Evolutionary conservation across 1,140 invertebrate genomes (phyloP).

Genomic region (Plectrocnemia conspersa): DNA sequence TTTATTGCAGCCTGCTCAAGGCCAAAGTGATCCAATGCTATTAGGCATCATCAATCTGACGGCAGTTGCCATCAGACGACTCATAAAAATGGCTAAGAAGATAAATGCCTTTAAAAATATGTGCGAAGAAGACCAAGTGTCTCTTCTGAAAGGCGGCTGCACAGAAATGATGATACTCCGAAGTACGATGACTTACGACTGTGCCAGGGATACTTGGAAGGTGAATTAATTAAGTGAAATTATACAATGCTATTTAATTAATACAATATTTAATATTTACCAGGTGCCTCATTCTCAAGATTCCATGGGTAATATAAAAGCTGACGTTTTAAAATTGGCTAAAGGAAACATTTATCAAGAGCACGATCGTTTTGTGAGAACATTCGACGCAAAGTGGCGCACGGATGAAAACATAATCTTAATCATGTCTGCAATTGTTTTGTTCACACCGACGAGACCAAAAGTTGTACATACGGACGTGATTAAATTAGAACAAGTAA

Average conservation of each 20-base stretch:
- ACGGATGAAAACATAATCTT: slow-evolving; percentile 84
- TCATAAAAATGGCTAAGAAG: slow-evolving; percentile 91
- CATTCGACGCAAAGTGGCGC: slow-evolving; percentile 75
- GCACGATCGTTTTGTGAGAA: slow-evolving; percentile 74
- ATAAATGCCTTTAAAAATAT: slow-evolving; percentile 83
- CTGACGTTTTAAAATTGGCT: slow-evolving; percentile 81
- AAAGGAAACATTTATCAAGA: slow-evolving; percentile 82
- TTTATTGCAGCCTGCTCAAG: slow-evolving; percentile 50
- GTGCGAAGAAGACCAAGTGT: slow-evolving; percentile 88
- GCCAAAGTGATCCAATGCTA: slow-evolving; percentile 64
- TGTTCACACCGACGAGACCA: slow-evolving; percentile 79
- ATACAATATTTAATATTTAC: too few relatives aligned
- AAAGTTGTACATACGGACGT: slow-evolving; percentile 77
- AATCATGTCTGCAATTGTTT: slow-evolving; percentile 81
- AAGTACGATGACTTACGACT: slow-evolving; percentile 83
- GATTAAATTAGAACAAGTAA: slow-evolving; percentile 81
- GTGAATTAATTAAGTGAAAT: too few relatives aligned
- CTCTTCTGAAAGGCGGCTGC: slow-evolving; percentile 76
- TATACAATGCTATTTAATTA: too few relatives aligned
- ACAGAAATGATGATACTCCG: slow-evolving; percentile 90
- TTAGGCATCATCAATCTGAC: slow-evolving; percentile 85
- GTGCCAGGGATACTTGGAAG: slow-evolving; percentile 79
- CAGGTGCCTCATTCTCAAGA: slow-evolving; percentile 72
- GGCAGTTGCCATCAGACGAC: slow-evolving; percentile 79
- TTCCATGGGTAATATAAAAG: slow-evolving; percentile 67